phyloP scores from a whole-genome alignment of 2,113 vertebrate genomes.

The Chrysochloris asiatica region DNA sequence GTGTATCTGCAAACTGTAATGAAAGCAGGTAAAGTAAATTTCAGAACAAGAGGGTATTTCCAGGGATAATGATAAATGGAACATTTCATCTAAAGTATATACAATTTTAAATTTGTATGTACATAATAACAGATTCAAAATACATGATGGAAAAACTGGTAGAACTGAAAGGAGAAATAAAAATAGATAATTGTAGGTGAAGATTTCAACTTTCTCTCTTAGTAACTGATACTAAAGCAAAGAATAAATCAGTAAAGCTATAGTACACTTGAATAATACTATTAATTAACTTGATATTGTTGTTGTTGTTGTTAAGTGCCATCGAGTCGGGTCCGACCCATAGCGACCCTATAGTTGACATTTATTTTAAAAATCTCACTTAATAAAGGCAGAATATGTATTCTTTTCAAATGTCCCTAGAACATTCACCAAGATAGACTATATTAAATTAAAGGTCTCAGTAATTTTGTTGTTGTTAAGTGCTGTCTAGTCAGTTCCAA shows the following conservation, averaged over 20 bases:
- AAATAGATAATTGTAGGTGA: neutral
- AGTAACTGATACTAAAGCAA: neutral
- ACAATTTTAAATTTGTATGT: neutral
- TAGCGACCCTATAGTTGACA: no score
- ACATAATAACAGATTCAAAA: neutral
- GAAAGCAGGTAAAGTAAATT: neutral
- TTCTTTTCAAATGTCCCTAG: neutral
- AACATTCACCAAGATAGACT: neutral
- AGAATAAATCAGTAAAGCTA: neutral
- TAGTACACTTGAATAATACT: neutral
- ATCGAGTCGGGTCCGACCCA: no score
- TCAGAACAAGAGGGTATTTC: neutral
- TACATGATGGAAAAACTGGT: neutral
- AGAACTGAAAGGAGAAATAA: neutral
- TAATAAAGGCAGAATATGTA: neutral
- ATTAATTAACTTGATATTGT: no score
- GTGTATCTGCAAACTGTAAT: neutral
- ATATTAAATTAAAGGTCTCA: neutral
- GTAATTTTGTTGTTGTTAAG: no score
- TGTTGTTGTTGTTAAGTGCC: no score
- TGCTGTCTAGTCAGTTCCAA: no score
- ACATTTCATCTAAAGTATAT: neutral
- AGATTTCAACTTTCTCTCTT: conserved; percentile 11
- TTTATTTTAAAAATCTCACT: neutral
- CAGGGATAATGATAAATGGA: conserved; percentile 9